Evolutionary conservation across 2,113 vertebrate genomes (phyloP), one percentile per base, ranked within the genome.

Genomic region (Lamprologus speciosus): DNA sequence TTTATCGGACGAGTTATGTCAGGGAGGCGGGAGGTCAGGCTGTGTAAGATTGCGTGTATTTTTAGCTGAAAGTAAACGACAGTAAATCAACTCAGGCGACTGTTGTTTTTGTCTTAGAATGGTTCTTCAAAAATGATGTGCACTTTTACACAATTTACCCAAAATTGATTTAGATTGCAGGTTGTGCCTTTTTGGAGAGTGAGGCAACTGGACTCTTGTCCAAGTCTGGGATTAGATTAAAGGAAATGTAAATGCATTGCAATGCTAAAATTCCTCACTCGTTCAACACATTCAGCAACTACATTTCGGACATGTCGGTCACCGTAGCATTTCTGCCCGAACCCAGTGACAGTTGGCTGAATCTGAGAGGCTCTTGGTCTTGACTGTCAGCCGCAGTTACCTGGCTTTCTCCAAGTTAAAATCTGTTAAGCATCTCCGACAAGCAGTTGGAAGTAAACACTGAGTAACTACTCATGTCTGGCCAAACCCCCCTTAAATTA

Each of bases 361-460:
- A 87, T 91, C 78, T 82, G 81, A 92, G 70, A 81, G 73, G 57
- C 80, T 89, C 82, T 88, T 53, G 63, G 65, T 86, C 33, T n/a
- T n/a, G 35, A 88, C 79, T 91, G 86, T 94, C 87, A 87, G 54
- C 83, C 26, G 35, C 82, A 85, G 86, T 94, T 85, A 89, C 68
- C n/a, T 2, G 11, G 63, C 23, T 91, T 94, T 88, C 80, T 93
- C 82, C 65, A 70, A 88, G 90, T 70, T 45, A 90, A 92, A 95
- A 92, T 92, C 92, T 95, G 87, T 91, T 90, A 79, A 94, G 85
- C 70, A 92, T 95, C 91, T 92, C 83, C n/a, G 23, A 87, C 60
- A 81, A 83, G 68, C 87, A 90, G 81, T 87, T 92, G 92, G 90
- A 93, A 83, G 87, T 94, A 94, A 96, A 96, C 90, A 93, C 47